phyloP scores from a whole-genome alignment of 2,113 vertebrate genomes.

The Gobio gobio region DNA sequence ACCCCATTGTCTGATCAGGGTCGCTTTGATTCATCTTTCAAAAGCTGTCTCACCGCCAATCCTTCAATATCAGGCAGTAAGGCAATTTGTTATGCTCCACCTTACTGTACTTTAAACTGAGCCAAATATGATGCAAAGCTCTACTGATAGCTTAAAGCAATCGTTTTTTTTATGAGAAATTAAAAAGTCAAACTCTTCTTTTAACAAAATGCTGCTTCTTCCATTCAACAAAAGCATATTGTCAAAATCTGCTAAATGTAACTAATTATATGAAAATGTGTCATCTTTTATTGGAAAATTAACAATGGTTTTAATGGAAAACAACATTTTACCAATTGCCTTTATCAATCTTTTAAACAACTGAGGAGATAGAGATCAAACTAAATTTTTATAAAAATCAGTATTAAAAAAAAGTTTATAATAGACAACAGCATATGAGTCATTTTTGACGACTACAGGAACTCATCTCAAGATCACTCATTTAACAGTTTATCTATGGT shows the following conservation, averaged over 20 bases:
- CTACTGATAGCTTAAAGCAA: background rate
- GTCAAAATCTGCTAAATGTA: no score
- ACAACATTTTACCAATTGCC: no score
- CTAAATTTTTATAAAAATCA: no score
- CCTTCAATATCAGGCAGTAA: background rate
- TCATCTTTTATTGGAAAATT: no score
- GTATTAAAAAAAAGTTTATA: background rate
- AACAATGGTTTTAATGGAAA: no score
- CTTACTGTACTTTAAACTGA: background rate
- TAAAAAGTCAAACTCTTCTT: background rate
- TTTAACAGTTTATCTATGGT: background rate
- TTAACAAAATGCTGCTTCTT: background rate
- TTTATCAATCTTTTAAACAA: no score
- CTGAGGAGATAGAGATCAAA: no score
- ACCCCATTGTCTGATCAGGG: background rate
- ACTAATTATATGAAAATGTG: no score
- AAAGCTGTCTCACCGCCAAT: background rate
- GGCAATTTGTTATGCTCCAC: background rate
- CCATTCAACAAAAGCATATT: background rate
- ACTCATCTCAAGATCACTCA: background rate
- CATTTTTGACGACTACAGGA: background rate
- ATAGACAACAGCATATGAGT: background rate
- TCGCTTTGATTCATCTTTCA: background rate
- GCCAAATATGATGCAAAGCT: background rate
- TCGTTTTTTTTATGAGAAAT: background rate